Conservation (phyloP, 2,797 vertebrate genomes). For the Simalia tracyae region DNA sequence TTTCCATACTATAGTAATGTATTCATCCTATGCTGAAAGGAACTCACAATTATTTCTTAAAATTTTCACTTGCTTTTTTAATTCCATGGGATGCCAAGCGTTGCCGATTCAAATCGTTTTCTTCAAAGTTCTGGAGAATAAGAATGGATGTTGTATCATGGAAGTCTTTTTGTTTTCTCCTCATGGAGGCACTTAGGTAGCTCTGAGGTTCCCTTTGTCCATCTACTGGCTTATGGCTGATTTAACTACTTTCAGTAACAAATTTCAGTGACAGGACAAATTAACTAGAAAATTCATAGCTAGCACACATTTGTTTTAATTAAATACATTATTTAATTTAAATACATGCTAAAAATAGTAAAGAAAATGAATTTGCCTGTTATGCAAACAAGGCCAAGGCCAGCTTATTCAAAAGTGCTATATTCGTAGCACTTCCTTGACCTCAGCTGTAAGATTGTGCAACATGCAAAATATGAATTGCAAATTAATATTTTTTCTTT, state of each 20-base stretch:
- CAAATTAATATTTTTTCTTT: constrained; percentile 54
- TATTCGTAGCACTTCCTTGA: neutral
- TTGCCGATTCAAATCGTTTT: neutral
- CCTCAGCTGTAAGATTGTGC: neutral
- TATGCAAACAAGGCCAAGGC: neutral
- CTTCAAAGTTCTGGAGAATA: neutral
- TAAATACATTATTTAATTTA: neutral
- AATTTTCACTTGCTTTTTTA: neutral
- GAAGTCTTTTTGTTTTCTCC: neutral
- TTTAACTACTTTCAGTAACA: neutral
- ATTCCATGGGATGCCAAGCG: neutral
- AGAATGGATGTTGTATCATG: neutral
- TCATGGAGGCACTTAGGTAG: neutral
- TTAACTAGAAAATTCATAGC: neutral
- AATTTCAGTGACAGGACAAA: neutral
- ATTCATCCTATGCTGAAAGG: neutral
- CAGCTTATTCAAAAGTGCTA: neutral
- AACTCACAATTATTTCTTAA: neutral
- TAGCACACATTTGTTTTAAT: neutral
- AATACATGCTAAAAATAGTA: neutral
- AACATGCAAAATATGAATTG: neutral
- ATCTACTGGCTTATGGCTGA: neutral
- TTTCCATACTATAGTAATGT: neutral
- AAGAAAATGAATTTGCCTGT: neutral
- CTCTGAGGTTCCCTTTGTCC: neutral